Conservation (phyloP, 2,113 vertebrate genomes). For the Aleadryas rufinucha region DNA sequence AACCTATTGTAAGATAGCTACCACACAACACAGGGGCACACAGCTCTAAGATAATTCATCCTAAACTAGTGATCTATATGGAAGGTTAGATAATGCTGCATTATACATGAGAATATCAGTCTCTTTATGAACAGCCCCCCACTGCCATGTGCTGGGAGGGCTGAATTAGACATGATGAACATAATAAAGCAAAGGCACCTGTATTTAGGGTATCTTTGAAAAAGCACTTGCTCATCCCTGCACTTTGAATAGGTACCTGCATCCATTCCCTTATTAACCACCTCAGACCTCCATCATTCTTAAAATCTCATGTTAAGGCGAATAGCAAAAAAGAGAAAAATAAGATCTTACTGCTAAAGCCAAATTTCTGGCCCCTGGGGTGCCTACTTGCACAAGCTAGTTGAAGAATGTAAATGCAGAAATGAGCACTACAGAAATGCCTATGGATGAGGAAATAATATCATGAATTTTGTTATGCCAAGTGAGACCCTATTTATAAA, state of each 20-base stretch:
- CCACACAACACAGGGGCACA: neutral
- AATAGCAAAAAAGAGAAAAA: neutral
- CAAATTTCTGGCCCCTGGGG: slow-evolving; percentile 3
- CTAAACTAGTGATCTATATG: neutral
- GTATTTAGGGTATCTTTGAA: neutral
- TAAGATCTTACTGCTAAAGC: neutral
- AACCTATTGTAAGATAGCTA: neutral
- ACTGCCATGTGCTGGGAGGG: neutral
- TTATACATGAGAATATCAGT: slow-evolving; percentile 26
- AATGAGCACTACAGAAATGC: slow-evolving; percentile 23
- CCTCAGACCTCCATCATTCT: neutral
- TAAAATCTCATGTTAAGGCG: neutral
- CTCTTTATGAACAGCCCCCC: neutral
- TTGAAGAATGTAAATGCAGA: slow-evolving; percentile 32
- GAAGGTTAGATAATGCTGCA: slow-evolving; percentile 8
- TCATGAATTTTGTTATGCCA: slow-evolving; percentile 46
- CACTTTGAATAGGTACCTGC: neutral
- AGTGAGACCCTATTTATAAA: slow-evolving; percentile 52
- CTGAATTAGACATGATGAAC: slow-evolving; percentile 35
- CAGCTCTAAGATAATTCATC: neutral
- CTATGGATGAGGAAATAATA: slow-evolving; percentile 48
- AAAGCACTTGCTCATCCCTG: neutral
- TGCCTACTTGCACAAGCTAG: neutral
- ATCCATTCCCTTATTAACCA: neutral
- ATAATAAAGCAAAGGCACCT: neutral